phyloP scores from a whole-genome alignment of 2,797 vertebrate species.

The Carcharodon carcharias region DNA sequence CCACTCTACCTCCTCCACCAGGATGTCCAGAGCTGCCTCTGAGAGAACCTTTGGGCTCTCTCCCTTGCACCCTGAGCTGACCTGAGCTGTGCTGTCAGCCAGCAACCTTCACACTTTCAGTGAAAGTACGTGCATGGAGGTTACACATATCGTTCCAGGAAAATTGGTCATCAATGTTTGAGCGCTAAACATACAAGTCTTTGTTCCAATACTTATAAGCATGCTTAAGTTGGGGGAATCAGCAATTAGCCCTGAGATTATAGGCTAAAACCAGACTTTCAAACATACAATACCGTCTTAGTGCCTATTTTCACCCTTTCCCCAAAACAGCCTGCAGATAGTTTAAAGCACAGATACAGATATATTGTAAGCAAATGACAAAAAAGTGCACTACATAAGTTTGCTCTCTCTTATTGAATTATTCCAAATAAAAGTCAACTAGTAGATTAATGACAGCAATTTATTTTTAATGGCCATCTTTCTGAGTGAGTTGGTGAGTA shows the following conservation, averaged over 20 bases:
- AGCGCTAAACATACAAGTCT: not conserved
- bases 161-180: not conserved
- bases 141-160: not conserved
- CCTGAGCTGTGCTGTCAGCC: not conserved
- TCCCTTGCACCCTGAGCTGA: not conserved
- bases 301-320: not conserved
- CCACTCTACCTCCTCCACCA: not conserved
- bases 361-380: not conserved
- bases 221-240: not conserved
- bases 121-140: not conserved
- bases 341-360: not conserved
- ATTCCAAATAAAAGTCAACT: not conserved
- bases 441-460: not conserved
- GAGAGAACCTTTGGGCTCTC: not conserved
- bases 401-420: not conserved
- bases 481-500: not conserved
- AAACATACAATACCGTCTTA: not conserved
- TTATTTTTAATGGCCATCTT: not conserved
- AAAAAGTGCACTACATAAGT: not conserved
- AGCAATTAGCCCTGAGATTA: not conserved
- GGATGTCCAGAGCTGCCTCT: not conserved
- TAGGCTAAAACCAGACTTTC: not conserved
- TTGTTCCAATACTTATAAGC: not conserved
- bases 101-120: not conserved
- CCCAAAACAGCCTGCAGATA: not conserved